phyloP scores from a whole-genome alignment of 1,140 invertebrate species.

The Drosophila nebulosa region DNA sequence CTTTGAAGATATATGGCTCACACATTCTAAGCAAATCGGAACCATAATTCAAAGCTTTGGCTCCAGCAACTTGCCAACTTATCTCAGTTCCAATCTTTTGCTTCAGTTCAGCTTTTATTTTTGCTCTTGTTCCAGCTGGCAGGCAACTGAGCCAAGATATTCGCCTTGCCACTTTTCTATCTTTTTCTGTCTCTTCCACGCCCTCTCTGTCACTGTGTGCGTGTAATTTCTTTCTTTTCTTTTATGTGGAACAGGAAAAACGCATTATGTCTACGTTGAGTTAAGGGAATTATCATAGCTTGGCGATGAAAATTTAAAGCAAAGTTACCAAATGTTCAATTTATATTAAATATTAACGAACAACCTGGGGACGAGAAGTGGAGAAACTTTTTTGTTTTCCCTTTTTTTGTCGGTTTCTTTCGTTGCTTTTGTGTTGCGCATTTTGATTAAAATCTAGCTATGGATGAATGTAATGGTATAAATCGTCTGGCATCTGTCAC shows the following conservation, averaged over 20 bases:
- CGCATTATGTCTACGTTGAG: constrained; percentile 36
- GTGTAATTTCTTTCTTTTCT: constrained; percentile 14
- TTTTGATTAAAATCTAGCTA: constrained; percentile 43
- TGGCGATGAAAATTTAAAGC: constrained; percentile 26
- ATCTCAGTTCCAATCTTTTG: constrained; percentile 33
- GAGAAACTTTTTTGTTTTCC: background rate
- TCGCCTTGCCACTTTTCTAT: constrained; percentile 11
- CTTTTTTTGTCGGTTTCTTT: constrained; percentile 7
- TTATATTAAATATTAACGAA: constrained; percentile 21
- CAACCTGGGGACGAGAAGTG: background rate
- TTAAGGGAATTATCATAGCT: constrained; percentile 37
- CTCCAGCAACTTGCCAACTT: constrained; percentile 40
- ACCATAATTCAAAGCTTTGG: constrained; percentile 46
- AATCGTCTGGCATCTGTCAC: constrained; percentile 63
- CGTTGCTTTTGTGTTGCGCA: constrained; percentile 3
- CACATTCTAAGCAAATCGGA: background rate
- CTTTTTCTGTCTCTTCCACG: background rate
- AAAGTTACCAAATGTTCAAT: background rate
- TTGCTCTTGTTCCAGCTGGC: constrained; percentile 17
- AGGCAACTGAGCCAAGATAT: constrained; percentile 36
- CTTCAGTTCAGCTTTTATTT: background rate
- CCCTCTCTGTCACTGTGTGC: background rate
- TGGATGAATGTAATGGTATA: constrained; percentile 12
- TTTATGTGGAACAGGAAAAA: constrained; percentile 48
- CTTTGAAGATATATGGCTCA: constrained; percentile 24